Percentiles rank a stretch among this genome's conserved stretches.
phyloP scores from a whole-genome alignment of 2,113 vertebrate genomes.

The Rhinogobius similis region DNA sequence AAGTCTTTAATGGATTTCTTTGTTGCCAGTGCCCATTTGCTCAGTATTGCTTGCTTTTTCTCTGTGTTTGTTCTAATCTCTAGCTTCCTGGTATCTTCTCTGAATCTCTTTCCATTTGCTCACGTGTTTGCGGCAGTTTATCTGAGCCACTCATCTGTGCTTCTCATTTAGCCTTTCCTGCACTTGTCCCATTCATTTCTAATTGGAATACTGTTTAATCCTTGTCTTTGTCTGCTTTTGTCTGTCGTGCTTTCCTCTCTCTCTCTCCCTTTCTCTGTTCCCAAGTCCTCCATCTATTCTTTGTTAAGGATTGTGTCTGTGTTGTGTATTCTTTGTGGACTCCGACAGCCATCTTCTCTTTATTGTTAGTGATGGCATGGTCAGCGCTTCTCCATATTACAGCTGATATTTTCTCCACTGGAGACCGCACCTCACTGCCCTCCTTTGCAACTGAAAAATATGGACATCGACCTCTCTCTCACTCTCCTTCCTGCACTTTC shows the following conservation, averaged over 20 bases:
- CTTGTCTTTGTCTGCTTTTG: conserved; percentile 38
- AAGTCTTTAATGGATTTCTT: conserved; percentile 63
- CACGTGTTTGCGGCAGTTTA: conserved; percentile 48
- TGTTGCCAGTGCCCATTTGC: conserved; percentile 27
- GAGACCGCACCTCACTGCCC: conserved; percentile 61
- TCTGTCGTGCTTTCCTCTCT: conserved; percentile 16
- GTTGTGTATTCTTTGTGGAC: conserved; percentile 57
- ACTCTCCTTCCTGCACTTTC: conserved; percentile 4
- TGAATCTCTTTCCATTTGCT: conserved; percentile 50
- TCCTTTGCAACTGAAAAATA: conserved; percentile 43
- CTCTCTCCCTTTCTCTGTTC: background rate
- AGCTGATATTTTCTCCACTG: conserved; percentile 68
- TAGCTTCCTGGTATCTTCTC: conserved; percentile 42
- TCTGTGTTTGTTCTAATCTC: conserved; percentile 52
- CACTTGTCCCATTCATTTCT: conserved; percentile 42
- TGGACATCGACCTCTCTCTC: conserved; percentile 47
- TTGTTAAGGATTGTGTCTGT: conserved; percentile 52
- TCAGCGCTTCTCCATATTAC: conserved; percentile 61
- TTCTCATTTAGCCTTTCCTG: conserved; percentile 33
- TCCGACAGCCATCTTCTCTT: conserved; percentile 71
- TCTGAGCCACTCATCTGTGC: conserved; percentile 51
- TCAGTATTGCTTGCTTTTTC: conserved; percentile 41
- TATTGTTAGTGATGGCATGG: conserved; percentile 70
- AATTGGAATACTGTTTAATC: conserved; percentile 54
- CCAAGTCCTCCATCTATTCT: conserved; percentile 6